A percentile compares a stretch with the other conserved stretches of the same genome.
Conservation (phyloP, 2,888 invertebrate genomes). For the Matsumyia berberina region DNA sequence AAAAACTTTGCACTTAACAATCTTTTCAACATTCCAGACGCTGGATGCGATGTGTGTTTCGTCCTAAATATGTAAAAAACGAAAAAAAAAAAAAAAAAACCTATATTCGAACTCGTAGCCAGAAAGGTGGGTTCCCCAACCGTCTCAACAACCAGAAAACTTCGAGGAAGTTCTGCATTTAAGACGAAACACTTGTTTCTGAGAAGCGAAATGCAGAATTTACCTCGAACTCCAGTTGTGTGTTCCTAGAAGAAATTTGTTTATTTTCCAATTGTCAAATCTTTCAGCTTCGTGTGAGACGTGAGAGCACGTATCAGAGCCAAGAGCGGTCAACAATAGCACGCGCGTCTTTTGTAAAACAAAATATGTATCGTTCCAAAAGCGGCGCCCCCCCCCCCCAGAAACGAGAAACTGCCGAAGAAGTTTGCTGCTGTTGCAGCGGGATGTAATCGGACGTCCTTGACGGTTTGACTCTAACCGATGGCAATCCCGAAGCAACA, state of each 20-base stretch:
- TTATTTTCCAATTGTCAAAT: slow-evolving; percentile 71
- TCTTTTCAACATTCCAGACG: slow-evolving; percentile 74
- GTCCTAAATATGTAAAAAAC: slow-evolving; percentile 34
- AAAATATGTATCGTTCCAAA: slow-evolving; percentile 72
- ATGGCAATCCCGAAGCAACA: slow-evolving; percentile 44
- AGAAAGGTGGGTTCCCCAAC: slow-evolving; percentile 66
- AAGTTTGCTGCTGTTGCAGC: slow-evolving; percentile 43
- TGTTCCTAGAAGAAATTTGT: slow-evolving; percentile 42
- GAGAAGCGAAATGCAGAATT: slow-evolving; percentile 61
- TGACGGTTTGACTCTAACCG: not conserved
- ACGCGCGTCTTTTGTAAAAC: slow-evolving; percentile 55
- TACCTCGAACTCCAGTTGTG: slow-evolving; percentile 44
- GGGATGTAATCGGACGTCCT: slow-evolving; percentile 3
- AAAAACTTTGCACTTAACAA: slow-evolving; percentile 48
- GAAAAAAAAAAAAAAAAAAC: slow-evolving; percentile 35
- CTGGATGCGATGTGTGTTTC: slow-evolving; percentile 61
- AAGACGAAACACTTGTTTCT: not conserved
- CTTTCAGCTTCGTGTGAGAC: slow-evolving; percentile 72
- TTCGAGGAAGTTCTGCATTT: slow-evolving; percentile 58
- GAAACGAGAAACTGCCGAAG: slow-evolving; percentile 13
- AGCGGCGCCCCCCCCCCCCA: not conserved
- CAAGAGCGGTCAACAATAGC: slow-evolving; percentile 36
- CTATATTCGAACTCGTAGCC: slow-evolving; percentile 24
- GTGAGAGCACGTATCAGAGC: slow-evolving; percentile 42
- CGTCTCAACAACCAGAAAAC: slow-evolving; percentile 22